These are phyloP conservation scores for Indri indri DNA, from an alignment of 2,113 vertebrate species.

Conservation along the genomic window DNA sequence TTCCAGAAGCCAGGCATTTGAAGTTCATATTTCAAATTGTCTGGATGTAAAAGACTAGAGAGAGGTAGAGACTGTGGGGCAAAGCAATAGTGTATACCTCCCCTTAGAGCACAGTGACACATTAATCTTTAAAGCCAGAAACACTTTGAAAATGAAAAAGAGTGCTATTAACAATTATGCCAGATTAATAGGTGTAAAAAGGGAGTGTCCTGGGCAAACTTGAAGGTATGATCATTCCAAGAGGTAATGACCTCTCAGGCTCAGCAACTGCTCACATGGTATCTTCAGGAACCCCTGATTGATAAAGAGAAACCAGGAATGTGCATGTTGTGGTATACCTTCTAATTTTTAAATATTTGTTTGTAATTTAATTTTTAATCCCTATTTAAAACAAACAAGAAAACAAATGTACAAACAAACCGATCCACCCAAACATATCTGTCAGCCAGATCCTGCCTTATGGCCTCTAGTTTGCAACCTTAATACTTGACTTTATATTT, in stretches of 20 bases:
- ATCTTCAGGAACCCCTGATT: neutral
- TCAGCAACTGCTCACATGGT: neutral
- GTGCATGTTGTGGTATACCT: neutral
- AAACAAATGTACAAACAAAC: neutral
- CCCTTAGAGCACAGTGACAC: neutral
- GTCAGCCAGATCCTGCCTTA: neutral
- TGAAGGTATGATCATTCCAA: neutral
- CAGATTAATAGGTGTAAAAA: neutral
- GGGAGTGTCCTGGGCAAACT: neutral
- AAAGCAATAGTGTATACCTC: rapidly evolving
- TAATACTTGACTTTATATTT: neutral
- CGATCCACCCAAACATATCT: neutral
- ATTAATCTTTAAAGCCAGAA: neutral
- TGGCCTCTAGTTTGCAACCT: neutral
- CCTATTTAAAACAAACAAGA: neutral
- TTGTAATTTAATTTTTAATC: neutral
- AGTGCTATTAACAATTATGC: neutral
- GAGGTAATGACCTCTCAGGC: neutral
- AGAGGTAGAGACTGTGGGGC: neutral
- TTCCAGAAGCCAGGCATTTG: neutral
- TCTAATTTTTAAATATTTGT: neutral
- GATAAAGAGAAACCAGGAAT: neutral
- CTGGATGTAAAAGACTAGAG: neutral
- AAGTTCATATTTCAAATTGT: neutral
- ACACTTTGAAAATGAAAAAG: neutral